Base-by-base conservation (phyloP, 2,888 invertebrate genomes). In the Napeogenes sylphis region DNA sequence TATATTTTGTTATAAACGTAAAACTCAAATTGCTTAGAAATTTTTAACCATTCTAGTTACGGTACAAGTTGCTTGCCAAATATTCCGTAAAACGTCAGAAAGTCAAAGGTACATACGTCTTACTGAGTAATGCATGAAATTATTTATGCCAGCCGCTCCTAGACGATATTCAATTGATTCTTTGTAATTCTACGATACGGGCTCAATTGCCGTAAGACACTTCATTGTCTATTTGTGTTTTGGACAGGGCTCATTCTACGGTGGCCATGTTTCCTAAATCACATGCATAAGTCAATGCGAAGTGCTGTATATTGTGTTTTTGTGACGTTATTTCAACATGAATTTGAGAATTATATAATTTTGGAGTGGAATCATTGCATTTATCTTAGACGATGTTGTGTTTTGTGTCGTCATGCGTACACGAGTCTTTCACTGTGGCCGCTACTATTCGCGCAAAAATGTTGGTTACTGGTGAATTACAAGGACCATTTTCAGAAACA, bases 41-140 rank as follows among this genome's bases (percentile, higher is more conserved):
- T 80, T 69, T 62, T 68, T 68, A 71, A 68, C 80, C 83, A 80
- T 82, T 84, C 80, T 81, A 82, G 80, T 81, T 83, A 83, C 81
- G 85, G 84, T 87, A 83, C 82, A 73, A 71, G 86, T 85, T 81
- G 86, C 86, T 87, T 90, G 90, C 90, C 90, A 90, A 90, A 90
- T 90, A 89, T 85, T 89, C 89, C 87, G 87, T 90, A 89, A 89
- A 90, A 90, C 89, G 90, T 90, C 90, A 90, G 90, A 89, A 90
- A 90, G 89, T 87, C 87, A 81, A 83, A 89, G 83, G 88, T 90
- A 89, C 89, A 83, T 89, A 87, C 87, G 84, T 85, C 83, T 85
- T 85, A 86, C 86, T 82, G 84, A 84, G 84, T 86, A 87, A 86
- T 87, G 85, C 86, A 86, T 87, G 84, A 87, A 88, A 86, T 87